phyloP scores from a whole-genome alignment of 2,888 invertebrate genomes.

The Oligia latruncula region DNA sequence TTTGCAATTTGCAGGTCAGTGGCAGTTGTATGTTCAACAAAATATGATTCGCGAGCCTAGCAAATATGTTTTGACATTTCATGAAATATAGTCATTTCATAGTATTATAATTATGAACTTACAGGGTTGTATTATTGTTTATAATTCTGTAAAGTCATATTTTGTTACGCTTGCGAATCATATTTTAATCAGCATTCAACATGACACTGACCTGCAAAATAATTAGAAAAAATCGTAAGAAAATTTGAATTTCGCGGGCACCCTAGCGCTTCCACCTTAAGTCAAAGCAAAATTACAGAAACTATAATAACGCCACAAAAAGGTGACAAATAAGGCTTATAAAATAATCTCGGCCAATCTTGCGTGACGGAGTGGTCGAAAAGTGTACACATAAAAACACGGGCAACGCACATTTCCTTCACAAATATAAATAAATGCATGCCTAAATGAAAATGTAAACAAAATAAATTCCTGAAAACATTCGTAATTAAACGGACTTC shows the following conservation, averaged over 20 bases:
- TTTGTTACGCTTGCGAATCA: neutral
- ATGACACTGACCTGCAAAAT: neutral
- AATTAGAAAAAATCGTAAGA: neutral
- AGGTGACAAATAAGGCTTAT: slow-evolving; percentile 64
- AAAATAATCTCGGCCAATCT: slow-evolving; percentile 64
- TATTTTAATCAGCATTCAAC: neutral
- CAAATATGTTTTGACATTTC: neutral
- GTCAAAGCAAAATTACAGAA: neutral
- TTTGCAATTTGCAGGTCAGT: neutral
- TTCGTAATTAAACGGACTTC: neutral
- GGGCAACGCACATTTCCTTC: slow-evolving; percentile 51
- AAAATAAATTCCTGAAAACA: slow-evolving; percentile 25
- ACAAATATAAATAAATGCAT: slow-evolving; percentile 54
- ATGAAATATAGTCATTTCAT: neutral
- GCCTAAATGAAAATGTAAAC: slow-evolving; percentile 32
- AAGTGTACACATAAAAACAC: slow-evolving; percentile 48
- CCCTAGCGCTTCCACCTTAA: neutral
- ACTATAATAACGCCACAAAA: slow-evolving; percentile 37
- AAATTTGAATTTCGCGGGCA: neutral
- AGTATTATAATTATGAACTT: neutral
- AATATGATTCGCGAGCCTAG: neutral
- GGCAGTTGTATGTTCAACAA: neutral
- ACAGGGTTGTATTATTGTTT: too few species aligned
- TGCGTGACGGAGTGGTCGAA: slow-evolving; percentile 61
- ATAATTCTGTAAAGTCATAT: neutral